Base-by-base conservation (phyloP, 2,888 invertebrate species). In the Achlya flavicornis region DNA sequence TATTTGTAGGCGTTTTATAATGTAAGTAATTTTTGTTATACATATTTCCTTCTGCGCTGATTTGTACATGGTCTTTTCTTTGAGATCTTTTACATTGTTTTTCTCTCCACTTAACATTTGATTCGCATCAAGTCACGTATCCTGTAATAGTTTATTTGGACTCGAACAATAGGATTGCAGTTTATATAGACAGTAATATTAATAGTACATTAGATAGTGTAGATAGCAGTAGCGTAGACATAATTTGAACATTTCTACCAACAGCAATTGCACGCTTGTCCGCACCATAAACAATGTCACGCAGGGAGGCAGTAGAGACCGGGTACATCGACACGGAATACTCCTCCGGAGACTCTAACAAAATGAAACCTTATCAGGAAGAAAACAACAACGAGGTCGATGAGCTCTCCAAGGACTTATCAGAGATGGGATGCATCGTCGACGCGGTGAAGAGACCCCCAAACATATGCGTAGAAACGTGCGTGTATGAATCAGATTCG, bases 311-410 rank as follows among this genome's bases (percentile, higher is more conserved):
- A 81, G 81, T 89, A 88, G 88, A 84, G 10, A 69, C 77, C 19
- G 53, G 53, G 65, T 89, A 81, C 72, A 80, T 87, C 68, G 88
- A 87, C 70, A 84, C 85, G 26, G 81, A 89, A 61, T 89, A 78
- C 68, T 91, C 91, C 1, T 89, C 90, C 12, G 93, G 92, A 19
- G 93, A 92, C 69, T 85, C 83, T 86, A 91, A 90, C 75, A 85
- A 83, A 71, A 83, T 85, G 79, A 85, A 81, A 85, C 77, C 70
- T 63, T 88, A 84, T 67, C 86, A 83, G 76, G 94, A 94, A 74
- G 93, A 91, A 73, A 94, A 94, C 72, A 94, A 94, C 75, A 94
- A 94, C 84, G 91, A 92, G 68, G 78, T 94, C 63, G 88, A 93
- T 87, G 90, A 88, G 62, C 77, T 94, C 8, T 88, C 93, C 5